Conservation (phyloP, 2,888 invertebrate genomes). For the Agapetus fuscipes region DNA sequence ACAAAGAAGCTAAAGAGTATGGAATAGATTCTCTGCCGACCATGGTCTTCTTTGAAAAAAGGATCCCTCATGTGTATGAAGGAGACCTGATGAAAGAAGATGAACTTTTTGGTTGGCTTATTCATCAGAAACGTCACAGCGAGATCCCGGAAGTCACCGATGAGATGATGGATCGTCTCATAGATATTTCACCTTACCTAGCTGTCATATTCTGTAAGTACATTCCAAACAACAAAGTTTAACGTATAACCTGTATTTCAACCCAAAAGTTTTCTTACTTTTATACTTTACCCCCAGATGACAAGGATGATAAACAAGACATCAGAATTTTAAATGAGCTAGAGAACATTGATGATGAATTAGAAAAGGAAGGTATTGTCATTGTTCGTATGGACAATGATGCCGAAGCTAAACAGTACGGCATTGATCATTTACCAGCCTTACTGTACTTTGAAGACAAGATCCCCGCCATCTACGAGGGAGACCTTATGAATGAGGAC, state of each 20-base stretch:
- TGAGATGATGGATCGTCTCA: conserved; percentile 86
- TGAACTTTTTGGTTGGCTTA: conserved; percentile 78
- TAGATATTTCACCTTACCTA: conserved; percentile 68
- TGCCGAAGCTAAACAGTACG: conserved; percentile 82
- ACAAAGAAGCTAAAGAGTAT: conserved; percentile 81
- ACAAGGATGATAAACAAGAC: conserved; percentile 84
- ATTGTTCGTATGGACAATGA: conserved; percentile 86
- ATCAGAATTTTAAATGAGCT: conserved; percentile 79
- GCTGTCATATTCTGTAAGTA: conserved; percentile 87
- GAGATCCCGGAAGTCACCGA: conserved; percentile 89
- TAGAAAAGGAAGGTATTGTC: conserved; percentile 82
- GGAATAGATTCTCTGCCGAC: conserved; percentile 77
- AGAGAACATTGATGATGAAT: conserved; percentile 86
- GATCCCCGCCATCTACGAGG: conserved; percentile 85
- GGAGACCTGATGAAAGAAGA: conserved; percentile 88
- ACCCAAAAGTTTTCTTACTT: no score
- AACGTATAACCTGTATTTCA: no score
- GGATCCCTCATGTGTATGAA: conserved; percentile 64
- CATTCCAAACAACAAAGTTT: background rate
- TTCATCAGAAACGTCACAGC: conserved; percentile 82
- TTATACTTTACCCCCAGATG: conserved; percentile 56
- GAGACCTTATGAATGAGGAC: conserved; percentile 84
- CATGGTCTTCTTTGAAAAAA: conserved; percentile 66
- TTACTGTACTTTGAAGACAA: conserved; percentile 86
- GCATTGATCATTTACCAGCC: conserved; percentile 78